Evolutionary conservation across 1,140 invertebrate genomes (phyloP).

Genomic region (Lineus longissimus): DNA sequence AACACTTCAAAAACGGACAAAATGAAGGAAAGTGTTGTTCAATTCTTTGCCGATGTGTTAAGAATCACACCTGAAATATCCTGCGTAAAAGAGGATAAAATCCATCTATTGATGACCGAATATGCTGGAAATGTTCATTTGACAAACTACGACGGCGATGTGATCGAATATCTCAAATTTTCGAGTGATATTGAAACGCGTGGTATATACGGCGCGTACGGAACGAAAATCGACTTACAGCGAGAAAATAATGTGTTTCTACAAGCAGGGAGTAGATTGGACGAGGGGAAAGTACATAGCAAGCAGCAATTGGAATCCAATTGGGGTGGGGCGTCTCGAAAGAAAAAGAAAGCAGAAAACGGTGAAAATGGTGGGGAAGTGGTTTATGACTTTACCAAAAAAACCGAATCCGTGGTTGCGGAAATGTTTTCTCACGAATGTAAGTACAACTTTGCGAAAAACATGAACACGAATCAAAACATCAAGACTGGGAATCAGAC

Average conservation of each 20-base stretch:
- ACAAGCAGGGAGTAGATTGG: not conserved
- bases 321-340: conserved; percentile 3
- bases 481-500: conserved; percentile 3
- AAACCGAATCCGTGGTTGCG: not conserved
- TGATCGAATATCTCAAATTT: conserved; percentile 7
- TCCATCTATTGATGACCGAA: conserved; percentile 7
- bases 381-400: conserved; percentile 7
- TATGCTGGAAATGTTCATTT: not conserved
- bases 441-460: conserved; percentile 7
- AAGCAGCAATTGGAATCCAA: not conserved
- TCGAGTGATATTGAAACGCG: conserved; percentile 5
- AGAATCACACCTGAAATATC: not conserved
- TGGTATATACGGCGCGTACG: conserved; percentile 3
- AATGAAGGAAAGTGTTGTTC: not conserved
- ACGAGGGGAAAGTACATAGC: not conserved
- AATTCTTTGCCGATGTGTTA: not conserved
- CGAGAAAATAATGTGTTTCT: not conserved
- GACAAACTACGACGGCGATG: conserved; percentile 6
- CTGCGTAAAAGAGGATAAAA: conserved; percentile 6
- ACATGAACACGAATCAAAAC: conserved; percentile 8
- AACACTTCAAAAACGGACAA: not conserved
- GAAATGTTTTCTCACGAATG: conserved; percentile 8
- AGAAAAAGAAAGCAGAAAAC: not conserved
- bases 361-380: not conserved
- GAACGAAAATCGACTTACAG: not conserved